Base-by-base conservation (phyloP, 2,888 invertebrate species). In the Sinelater perroti region DNA sequence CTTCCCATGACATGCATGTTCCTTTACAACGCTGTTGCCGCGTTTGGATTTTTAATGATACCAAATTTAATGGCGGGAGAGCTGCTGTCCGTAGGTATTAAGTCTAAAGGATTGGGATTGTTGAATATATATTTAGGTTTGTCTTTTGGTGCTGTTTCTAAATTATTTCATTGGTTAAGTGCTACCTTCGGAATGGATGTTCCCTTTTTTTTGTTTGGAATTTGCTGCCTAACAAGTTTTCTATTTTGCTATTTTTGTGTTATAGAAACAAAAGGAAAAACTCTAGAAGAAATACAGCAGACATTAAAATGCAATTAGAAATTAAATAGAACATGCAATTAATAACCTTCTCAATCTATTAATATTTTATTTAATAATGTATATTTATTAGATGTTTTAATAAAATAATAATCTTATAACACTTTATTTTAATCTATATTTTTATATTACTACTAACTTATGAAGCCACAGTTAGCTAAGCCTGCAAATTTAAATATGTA, bases 201-300 rank as follows among this genome's bases (percentile, higher is more conserved):
- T 2, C 72, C 73, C 3, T 71, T 73, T 53, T 65, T 66, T 33
- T 61, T 66, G 10, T 75, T 73, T 50, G 68, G 62, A 0, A 18
- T 56, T 17, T 62, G 53, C 35, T 67, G 69, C n/a, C 60, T 68
- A 11, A 4, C 70, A 1, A 70, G 71, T 11, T 61, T 67, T 5
- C 11, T 72, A 8, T 74, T 72, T 53, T 67, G 66, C 11, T 66
- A 63, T 35, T 72, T 68, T 51, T 51, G 66, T 33, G 60, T 76
- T 24, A 72, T 72, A 4, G 75, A 76, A 64, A 74, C 74, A 1
- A 71, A 69, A 59, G 71, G 70, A n/a, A 67, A 70, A 40, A 67
- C 67, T 5, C 56, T 74, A 28, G 71, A 70, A 50, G 64, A 62
- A 18, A 73, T 73, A 17, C 72, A 73, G 50, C 64, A 67, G 42